Evolutionary conservation across 2,888 invertebrate genomes (phyloP).

Genomic region (Harpagoxenus sublaevis): DNA sequence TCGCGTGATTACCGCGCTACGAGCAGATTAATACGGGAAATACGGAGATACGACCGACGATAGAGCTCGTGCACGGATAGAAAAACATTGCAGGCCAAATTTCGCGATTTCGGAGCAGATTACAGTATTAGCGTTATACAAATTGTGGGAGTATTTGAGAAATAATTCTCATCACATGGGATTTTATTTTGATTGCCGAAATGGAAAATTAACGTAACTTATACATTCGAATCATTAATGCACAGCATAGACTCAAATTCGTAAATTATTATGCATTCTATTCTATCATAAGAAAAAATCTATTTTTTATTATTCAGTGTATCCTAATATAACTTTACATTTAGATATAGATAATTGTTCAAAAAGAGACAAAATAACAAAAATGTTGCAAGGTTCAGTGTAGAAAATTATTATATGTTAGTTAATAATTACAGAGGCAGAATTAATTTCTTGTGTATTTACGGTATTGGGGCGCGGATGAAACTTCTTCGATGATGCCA

Average conservation of each 20-base stretch:
- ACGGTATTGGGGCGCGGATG: background rate
- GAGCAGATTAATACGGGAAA: slow-evolving; percentile 28
- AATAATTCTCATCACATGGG: background rate
- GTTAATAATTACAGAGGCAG: background rate
- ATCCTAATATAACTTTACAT: background rate
- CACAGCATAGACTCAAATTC: background rate
- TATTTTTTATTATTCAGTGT: background rate
- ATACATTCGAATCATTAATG: background rate
- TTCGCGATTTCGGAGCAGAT: slow-evolving; percentile 2
- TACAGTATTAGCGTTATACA: background rate
- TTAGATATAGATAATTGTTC: background rate
- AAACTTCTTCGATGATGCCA: background rate
- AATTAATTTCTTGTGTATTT: background rate
- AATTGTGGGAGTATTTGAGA: background rate
- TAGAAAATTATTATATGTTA: background rate
- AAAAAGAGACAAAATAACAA: background rate
- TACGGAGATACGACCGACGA: slow-evolving; percentile 9
- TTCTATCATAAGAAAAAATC: too few species aligned
- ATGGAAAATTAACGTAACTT: background rate
- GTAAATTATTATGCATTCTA: background rate
- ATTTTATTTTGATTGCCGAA: background rate
- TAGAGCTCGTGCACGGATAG: background rate
- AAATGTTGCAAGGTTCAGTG: background rate
- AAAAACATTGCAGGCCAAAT: slow-evolving; percentile 10
- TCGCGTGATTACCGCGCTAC: slow-evolving; percentile 27